These are phyloP conservation scores for Agapostemon virescens DNA, from an alignment of 2,888 invertebrate species.

Conservation along the genomic window DNA sequence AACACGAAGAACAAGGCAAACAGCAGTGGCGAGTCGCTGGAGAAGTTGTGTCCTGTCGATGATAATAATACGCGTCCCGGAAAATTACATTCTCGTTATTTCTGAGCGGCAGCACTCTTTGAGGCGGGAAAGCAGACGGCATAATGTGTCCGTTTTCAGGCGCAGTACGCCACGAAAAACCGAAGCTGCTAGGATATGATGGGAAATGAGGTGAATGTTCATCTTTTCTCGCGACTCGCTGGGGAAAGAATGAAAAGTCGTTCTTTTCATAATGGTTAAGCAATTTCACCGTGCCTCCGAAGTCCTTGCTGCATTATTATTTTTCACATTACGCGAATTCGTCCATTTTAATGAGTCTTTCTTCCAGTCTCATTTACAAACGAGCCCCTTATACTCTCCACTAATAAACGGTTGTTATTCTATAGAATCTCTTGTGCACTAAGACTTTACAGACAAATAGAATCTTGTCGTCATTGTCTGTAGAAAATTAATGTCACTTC, in stretches of 20 bases:
- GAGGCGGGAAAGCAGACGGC: background rate
- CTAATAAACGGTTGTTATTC: constrained; percentile 38
- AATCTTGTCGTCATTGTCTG: background rate
- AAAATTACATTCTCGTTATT: constrained; percentile 68
- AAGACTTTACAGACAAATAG: background rate
- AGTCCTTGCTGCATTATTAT: constrained; percentile 35
- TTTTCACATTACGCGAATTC: constrained; percentile 36
- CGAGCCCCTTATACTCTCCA: constrained; percentile 3
- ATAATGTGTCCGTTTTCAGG: constrained; percentile 32
- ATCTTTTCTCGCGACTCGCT: constrained; percentile 32
- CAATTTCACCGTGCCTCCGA: constrained; percentile 34
- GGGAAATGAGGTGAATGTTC: constrained; percentile 56
- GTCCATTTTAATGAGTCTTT: constrained; percentile 33
- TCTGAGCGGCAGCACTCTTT: constrained; percentile 31
- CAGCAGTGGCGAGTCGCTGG: background rate
- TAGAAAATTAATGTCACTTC: background rate
- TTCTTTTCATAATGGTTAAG: constrained; percentile 47
- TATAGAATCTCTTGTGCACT: background rate
- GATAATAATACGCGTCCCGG: constrained; percentile 65
- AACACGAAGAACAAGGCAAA: constrained; percentile 42
- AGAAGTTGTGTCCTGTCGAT: constrained; percentile 53
- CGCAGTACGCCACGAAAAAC: constrained; percentile 34
- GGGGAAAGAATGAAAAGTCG: constrained; percentile 35
- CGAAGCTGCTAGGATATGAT: constrained; percentile 43
- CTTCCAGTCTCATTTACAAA: constrained; percentile 1